phyloP scores from a whole-genome alignment of 2,797 vertebrate species.

The Masticophis lateralis region DNA sequence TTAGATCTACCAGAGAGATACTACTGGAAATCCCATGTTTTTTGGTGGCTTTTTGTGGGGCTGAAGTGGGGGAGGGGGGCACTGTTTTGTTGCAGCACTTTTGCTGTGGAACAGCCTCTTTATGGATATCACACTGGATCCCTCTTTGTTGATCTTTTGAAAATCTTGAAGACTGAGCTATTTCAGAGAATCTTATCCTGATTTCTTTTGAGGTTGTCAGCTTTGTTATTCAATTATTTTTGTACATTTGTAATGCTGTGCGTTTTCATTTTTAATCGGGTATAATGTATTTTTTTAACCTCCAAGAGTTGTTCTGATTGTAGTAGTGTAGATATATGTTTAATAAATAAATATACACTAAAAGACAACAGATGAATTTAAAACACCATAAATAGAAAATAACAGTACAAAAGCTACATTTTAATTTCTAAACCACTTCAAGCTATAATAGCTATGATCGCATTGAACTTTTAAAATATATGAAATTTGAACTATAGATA shows the following conservation, averaged over 20 bases:
- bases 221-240: not conserved
- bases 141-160: not conserved
- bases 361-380: not conserved
- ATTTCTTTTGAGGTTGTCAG: not conserved
- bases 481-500: constrained; percentile 47
- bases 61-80: not conserved
- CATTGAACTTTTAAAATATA: constrained; percentile 49
- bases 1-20: not conserved
- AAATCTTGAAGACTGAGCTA: not conserved
- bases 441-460: constrained; percentile 9
- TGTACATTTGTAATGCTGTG: not conserved
- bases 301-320: not conserved
- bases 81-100: not conserved
- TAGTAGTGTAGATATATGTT: not conserved
- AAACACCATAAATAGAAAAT: not conserved
- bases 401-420: not conserved
- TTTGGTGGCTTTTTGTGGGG: not conserved
- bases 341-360: not conserved
- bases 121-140: not conserved
- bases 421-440: constrained; percentile 3
- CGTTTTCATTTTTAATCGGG: not conserved
- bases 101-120: not conserved
- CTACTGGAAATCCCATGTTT: not conserved
- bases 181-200: not conserved
- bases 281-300: not conserved